These are phyloP conservation scores for Lomographa bimaculata DNA, from an alignment of 2,888 invertebrate genomes.

Conservation along the genomic window DNA sequence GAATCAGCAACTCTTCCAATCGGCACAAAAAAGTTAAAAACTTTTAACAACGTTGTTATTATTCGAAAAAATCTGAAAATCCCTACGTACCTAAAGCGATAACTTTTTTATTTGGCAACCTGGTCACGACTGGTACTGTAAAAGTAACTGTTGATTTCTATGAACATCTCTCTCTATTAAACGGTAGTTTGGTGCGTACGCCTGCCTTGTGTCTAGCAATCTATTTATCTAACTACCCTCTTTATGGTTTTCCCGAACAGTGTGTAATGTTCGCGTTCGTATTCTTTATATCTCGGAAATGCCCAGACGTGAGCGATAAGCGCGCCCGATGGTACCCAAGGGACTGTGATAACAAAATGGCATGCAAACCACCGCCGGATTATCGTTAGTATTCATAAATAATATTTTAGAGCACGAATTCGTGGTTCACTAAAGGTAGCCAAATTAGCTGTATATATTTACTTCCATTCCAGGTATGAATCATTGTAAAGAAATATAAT, in stretches of 20 bases:
- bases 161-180: conserved; percentile 67
- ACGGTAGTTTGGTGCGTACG: conserved; percentile 60
- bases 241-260: conserved; percentile 59
- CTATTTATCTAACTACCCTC: conserved; percentile 67
- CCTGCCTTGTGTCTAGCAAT: conserved; percentile 54
- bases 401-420: too few species aligned
- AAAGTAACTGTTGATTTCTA: conserved; percentile 65
- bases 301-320: conserved; percentile 31
- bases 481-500: too few species aligned
- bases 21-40: not conserved
- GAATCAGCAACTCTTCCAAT: too few species aligned
- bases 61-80: not conserved
- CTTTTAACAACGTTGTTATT: conserved; percentile 1
- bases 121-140: conserved; percentile 54
- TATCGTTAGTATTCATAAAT: too few species aligned
- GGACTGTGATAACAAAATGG: conserved; percentile 9
- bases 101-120: conserved; percentile 46
- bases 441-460: too few species aligned
- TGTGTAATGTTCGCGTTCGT: conserved; percentile 47
- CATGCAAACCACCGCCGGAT: not conserved
- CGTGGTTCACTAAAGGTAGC: too few species aligned
- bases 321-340: conserved; percentile 20
- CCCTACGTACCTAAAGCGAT: conserved; percentile 19
- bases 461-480: too few species aligned
- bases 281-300: conserved; percentile 30